Percentiles rank a stretch among this genome's conserved stretches.
Evolutionary conservation across 2,888 invertebrate species (phyloP).

Genomic region (Caenorhabditis macrosperma): DNA sequence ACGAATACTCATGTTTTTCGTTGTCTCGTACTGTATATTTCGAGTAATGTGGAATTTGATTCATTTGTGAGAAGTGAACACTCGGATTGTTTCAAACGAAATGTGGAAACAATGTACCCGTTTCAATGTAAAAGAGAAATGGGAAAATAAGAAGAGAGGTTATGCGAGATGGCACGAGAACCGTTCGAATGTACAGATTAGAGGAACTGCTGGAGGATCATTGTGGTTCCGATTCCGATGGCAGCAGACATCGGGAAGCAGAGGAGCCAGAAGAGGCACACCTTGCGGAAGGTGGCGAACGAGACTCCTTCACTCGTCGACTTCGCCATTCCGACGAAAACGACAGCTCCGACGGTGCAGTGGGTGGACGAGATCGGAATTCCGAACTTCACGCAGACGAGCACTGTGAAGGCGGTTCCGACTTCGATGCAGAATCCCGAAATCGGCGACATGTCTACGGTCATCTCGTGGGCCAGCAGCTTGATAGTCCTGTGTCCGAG

Average conservation of each 20-base stretch:
- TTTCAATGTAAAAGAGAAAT: not conserved
- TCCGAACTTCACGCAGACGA: slow-evolving; percentile 73
- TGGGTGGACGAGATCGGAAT: slow-evolving; percentile 75
- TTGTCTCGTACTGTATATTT: no score
- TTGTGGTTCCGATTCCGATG: slow-evolving; percentile 62
- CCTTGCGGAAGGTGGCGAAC: slow-evolving; percentile 63
- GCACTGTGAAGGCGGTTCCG: slow-evolving; percentile 75
- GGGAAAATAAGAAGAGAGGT: not conserved
- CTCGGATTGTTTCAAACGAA: not conserved
- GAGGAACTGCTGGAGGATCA: slow-evolving; percentile 61
- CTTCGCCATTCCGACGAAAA: slow-evolving; percentile 73
- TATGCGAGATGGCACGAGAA: not conserved
- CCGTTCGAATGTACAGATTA: slow-evolving; percentile 26
- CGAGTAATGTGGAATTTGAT: no score
- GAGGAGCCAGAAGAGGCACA: slow-evolving; percentile 67
- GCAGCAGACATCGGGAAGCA: slow-evolving; percentile 71
- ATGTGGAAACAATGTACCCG: not conserved
- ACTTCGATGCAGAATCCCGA: slow-evolving; percentile 75
- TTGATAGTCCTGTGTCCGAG: slow-evolving; percentile 72
- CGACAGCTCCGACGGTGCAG: slow-evolving; percentile 74
- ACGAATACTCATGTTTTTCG: no score
- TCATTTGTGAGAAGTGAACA: not conserved
- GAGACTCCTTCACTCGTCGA: slow-evolving; percentile 69
- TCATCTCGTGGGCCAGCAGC: slow-evolving; percentile 70
- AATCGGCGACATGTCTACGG: slow-evolving; percentile 68